A percentile compares a stretch with the other conserved stretches of the same genome.
Evolutionary conservation across 1,140 invertebrate species (phyloP).

Genomic region (Drosophila teissieri): DNA sequence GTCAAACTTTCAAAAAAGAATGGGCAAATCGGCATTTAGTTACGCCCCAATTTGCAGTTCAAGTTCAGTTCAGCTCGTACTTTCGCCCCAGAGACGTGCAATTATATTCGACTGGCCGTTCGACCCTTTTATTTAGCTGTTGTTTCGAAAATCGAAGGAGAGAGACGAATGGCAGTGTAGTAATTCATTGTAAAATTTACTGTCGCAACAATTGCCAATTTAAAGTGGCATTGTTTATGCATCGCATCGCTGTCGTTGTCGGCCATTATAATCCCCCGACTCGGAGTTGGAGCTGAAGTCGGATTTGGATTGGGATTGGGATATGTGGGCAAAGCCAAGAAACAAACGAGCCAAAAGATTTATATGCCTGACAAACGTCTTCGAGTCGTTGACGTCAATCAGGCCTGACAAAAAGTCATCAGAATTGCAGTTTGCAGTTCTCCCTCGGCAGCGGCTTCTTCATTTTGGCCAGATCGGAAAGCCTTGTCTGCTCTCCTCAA

Average conservation of each 20-base stretch:
- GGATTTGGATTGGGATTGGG: conserved; percentile 25
- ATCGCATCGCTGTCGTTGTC: conserved; percentile 47
- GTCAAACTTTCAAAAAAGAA: conserved; percentile 63
- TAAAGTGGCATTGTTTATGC: conserved; percentile 81
- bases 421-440: conserved; percentile 59
- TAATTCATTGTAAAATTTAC: conserved; percentile 79
- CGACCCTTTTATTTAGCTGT: conserved; percentile 27
- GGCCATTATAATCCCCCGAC: conserved; percentile 62
- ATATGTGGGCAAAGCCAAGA: conserved; percentile 33
- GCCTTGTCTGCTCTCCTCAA: conserved; percentile 8
- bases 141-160: conserved; percentile 6
- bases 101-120: conserved; percentile 32
- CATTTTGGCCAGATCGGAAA: conserved; percentile 42
- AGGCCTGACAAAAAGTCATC: conserved; percentile 80
- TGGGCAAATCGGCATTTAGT: conserved; percentile 39
- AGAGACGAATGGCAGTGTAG: conserved; percentile 47
- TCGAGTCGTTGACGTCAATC: conserved; percentile 79
- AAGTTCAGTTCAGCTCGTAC: conserved; percentile 65
- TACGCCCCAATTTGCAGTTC: conserved; percentile 66
- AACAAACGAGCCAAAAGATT: conserved; percentile 76
- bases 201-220: conserved; percentile 77
- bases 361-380: conserved; percentile 70
- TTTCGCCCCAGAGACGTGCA: conserved; percentile 54
- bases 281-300: neutral
- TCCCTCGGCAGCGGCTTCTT: conserved; percentile 12